Percentiles rank a stretch among this genome's conserved stretches.
These are phyloP conservation scores for Semicossyphus pulcher DNA, from an alignment of 2,113 vertebrate species.

Conservation along the genomic window DNA sequence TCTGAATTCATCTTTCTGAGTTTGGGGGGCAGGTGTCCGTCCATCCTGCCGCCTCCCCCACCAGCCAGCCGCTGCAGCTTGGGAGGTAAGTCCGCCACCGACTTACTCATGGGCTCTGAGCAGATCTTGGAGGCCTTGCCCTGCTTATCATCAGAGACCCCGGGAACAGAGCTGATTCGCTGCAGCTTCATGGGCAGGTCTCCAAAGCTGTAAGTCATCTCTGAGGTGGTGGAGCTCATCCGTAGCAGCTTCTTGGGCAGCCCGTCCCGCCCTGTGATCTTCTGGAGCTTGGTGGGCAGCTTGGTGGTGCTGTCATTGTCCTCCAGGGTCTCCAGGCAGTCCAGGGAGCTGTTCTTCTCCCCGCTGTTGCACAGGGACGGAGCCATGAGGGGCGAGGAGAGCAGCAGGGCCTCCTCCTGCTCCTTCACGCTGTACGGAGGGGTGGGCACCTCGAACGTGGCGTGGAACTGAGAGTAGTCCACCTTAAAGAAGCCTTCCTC, in stretches of 20 bases:
- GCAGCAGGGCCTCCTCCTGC: conserved; percentile 95
- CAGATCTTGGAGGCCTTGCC: conserved; percentile 90
- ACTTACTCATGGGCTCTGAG: conserved; percentile 95
- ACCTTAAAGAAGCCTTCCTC: conserved; percentile 99
- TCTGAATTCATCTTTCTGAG: conserved; percentile 99
- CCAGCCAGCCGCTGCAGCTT: conserved; percentile 96
- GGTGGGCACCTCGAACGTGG: conserved; percentile 96
- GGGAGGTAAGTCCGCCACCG: conserved; percentile 96
- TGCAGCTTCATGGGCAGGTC: conserved; percentile 98
- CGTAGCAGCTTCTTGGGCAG: conserved; percentile 96
- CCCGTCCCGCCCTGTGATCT: conserved; percentile 96
- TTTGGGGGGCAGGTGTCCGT: conserved; percentile 96
- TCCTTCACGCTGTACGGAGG: conserved; percentile 98
- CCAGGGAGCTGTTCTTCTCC: conserved; percentile 93
- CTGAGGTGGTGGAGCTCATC: conserved; percentile 98
- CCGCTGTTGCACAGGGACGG: conserved; percentile 95
- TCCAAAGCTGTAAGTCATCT: conserved; percentile 98
- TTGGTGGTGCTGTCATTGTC: conserved; percentile 90
- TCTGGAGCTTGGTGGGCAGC: conserved; percentile 96
- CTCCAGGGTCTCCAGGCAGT: conserved; percentile 93
- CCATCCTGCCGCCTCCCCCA: conserved; percentile 88
- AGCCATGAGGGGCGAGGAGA: conserved; percentile 96
- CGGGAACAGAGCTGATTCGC: conserved; percentile 98
- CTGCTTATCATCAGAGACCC: conserved; percentile 94
- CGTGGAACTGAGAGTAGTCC: conserved; percentile 99